Conservation (phyloP, 2,113 vertebrate species). For the Mungos mungo region DNA sequence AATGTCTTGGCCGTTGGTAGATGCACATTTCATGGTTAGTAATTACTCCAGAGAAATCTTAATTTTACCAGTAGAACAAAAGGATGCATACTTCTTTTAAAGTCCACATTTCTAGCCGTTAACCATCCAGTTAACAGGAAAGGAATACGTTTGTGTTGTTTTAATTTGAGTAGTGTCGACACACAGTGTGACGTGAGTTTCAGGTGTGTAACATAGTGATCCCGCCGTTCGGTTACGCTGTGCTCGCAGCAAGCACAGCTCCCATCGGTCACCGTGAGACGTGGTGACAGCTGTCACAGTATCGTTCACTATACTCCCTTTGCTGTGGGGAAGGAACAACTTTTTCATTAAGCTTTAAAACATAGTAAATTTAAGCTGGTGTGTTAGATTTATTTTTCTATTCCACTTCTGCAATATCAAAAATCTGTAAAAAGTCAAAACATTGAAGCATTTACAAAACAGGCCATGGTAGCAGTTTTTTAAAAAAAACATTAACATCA, state of each 20-base stretch:
- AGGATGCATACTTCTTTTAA: conserved; percentile 20
- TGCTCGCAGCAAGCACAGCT: not conserved
- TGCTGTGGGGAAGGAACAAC: conserved; percentile 3
- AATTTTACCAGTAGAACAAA: conserved; percentile 15
- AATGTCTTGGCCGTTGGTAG: not conserved
- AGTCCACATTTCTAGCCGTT: conserved; percentile 17
- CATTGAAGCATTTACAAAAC: not conserved
- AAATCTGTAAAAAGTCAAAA: conserved; percentile 22
- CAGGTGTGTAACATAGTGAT: not conserved
- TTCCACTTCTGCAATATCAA: not conserved
- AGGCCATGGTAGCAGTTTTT: not conserved
- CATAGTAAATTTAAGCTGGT: conserved; percentile 18
- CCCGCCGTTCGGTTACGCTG: not conserved
- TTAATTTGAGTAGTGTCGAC: not conserved
- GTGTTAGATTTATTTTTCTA: not conserved
- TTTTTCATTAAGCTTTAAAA: conserved; percentile 49
- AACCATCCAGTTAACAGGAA: conserved; percentile 9
- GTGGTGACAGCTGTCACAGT: not conserved
- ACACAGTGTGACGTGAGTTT: not conserved
- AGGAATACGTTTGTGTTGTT: not conserved
- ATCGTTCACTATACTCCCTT: not conserved
- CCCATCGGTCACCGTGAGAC: not conserved
- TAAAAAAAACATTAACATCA: not conserved
- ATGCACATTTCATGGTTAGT: conserved; percentile 17
- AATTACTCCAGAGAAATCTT: conserved; percentile 24